Base-by-base conservation (phyloP, 1,140 invertebrate species). In the Campoletis sonorensis region DNA sequence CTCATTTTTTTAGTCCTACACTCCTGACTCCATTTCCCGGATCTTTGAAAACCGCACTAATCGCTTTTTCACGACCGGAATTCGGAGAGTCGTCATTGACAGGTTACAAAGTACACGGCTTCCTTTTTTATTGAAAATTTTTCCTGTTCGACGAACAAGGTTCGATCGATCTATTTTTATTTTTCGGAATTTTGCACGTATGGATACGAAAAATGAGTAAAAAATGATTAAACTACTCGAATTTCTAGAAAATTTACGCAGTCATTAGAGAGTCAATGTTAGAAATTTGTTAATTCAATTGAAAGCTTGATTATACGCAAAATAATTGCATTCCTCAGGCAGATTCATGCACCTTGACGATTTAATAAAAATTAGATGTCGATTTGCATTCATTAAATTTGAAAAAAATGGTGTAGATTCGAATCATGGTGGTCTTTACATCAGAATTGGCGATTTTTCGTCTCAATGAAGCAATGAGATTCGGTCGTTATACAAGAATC, bases 51-150 rank as follows among this genome's bases (percentile, higher is more conserved):
- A 84, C 30, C 54, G n/a, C 81, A 70, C 83, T 26, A n/a, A 80
- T 88, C 88, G 87, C 85, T 86, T 85, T 83, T 80, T 83, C 78
- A 83, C 80, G 54, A 70, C 75, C 54, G 30, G 78, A 77, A 70
- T 33, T 75, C 80, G 67, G 80, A 61, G 78, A 82, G 61, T 80
- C 80, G 68, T 84, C 88, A 90, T 90, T 88, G 82, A 89, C 89
- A 90, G 84, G 21, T 23, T 64, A 11, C n/a, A 26, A 26, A 64
- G 11, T 23, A 64, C 61, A 26, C 61, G 10, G 61, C 4, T 26
- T 16, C 23, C 4, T 0, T 64, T 27, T 64, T 26, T 4, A 10
- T 45, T 13, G 40, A 45, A 45, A 10, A 13, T 45, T 45, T 45
- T 45, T 45, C 2, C 40, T n/a, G n/a, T n/a, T n/a, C n/a, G n/a